Percentiles rank a stretch among this genome's conserved stretches.
These are phyloP conservation scores for Benthochromis sp. DNA, from an alignment of 2,113 vertebrate species.

Conservation along the genomic window DNA sequence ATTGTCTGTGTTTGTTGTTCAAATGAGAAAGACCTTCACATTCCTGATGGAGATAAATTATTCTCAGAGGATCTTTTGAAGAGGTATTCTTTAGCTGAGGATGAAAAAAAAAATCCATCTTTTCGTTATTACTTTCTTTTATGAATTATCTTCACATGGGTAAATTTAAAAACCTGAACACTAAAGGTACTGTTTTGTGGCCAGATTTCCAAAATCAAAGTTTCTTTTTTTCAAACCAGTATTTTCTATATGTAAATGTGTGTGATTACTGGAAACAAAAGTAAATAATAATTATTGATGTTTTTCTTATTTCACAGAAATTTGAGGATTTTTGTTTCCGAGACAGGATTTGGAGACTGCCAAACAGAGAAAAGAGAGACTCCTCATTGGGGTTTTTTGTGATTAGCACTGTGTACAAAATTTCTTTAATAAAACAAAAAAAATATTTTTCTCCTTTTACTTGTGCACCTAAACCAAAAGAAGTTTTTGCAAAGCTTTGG, in stretches of 20 bases:
- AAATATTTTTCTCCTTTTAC: neutral
- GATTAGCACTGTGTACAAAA: neutral
- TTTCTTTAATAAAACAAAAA: neutral
- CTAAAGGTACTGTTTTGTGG: neutral
- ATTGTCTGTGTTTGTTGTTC: neutral
- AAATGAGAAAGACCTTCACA: neutral
- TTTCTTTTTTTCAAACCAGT: neutral
- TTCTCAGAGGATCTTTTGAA: neutral
- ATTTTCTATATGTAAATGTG: neutral
- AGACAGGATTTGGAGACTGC: neutral
- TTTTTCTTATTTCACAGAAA: neutral
- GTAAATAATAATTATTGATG: neutral
- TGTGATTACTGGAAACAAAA: neutral
- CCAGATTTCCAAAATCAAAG: neutral
- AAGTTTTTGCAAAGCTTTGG: neutral
- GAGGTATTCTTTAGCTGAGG: neutral
- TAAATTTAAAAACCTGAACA: neutral
- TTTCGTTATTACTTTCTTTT: neutral
- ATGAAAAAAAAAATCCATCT: neutral
- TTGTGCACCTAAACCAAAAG: neutral
- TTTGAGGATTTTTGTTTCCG: accelerated
- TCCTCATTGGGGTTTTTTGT: neutral
- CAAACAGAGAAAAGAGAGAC: neutral
- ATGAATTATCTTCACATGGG: neutral
- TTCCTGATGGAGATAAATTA: neutral